Base-by-base conservation (phyloP, 1,140 invertebrate genomes). In the Ctenoplectra terminalis region DNA sequence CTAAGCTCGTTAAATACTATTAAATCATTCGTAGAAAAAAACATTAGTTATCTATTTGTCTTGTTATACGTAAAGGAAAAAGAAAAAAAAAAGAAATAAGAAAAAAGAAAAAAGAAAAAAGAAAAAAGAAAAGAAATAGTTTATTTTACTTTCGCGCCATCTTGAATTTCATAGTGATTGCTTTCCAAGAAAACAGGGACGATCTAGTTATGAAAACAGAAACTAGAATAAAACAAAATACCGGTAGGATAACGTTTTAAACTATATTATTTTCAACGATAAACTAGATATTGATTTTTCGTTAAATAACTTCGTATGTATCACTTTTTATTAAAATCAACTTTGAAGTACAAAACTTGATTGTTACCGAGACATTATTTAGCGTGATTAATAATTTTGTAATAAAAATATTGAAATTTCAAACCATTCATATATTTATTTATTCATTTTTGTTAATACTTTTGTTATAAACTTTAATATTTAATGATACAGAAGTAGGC, bases 101-200 rank as follows among this genome's bases (percentile, higher is more conserved):
- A n/a, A n/a, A n/a, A 72, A 72, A 72, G 1, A 11, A 11, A 15
- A 6, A 13, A 31, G n/a, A n/a, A n/a, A n/a, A n/a, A n/a, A n/a
- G n/a, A n/a, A n/a, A n/a, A n/a, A n/a, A 40, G 40, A 40, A 40
- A 40, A 40, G 4, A 40, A 4, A 40, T 23, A 63, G 71, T 52
- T 20, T n/a, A n/a, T 56, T 48, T 23, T 78, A 60, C 37, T 37
- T 46, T 43, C 2, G 66, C 54, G 66, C 75, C 75, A 78, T 78
- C 75, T 78, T 78, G 66, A 37, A 71, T 78, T 60, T 31, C 43
- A 2, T 2, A 40, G 37, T 11, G 43, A 71, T 78, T 78, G 11
- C 15, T 17, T 37, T 31, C 7, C 13, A 20, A 31, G 26, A 56
- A n/a, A 48, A 58, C 29, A 78, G 52, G 60, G n/a, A 60, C 66